phyloP scores from a whole-genome alignment of 2,888 invertebrate species.

The Lysandra bellargus region DNA sequence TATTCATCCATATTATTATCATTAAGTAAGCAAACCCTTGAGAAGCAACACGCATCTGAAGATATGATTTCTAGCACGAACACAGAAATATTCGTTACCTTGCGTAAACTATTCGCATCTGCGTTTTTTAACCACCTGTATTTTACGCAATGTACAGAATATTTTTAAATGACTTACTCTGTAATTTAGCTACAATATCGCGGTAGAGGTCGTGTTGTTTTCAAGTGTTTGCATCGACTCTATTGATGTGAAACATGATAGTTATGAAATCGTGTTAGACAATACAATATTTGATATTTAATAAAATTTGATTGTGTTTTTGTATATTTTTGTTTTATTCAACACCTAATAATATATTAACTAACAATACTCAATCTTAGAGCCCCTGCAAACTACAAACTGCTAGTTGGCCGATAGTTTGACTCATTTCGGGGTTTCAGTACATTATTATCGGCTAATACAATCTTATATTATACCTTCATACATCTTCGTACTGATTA shows the following conservation, averaged over 20 bases:
- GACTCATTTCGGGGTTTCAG: too few species aligned
- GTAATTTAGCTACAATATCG: not conserved
- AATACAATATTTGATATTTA: conserved; percentile 81
- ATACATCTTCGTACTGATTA: too few species aligned
- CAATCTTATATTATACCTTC: too few species aligned
- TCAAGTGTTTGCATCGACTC: conserved; percentile 46
- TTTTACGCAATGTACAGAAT: not conserved
- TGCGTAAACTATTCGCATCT: not conserved
- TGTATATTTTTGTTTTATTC: conserved; percentile 59
- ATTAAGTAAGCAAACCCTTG: conserved; percentile 43
- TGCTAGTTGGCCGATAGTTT: too few species aligned
- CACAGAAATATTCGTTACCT: not conserved
- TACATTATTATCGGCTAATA: too few species aligned
- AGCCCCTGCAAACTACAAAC: too few species aligned
- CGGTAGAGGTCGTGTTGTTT: not conserved
- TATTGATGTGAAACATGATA: conserved; percentile 79
- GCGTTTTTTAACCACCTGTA: not conserved
- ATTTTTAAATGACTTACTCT: not conserved
- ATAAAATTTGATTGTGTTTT: conserved; percentile 81
- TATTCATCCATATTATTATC: conserved; percentile 28
- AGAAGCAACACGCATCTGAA: conserved; percentile 44
- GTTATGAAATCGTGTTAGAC: conserved; percentile 80
- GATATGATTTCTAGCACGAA: conserved; percentile 41
- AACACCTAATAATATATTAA: not conserved
- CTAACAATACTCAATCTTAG: too few species aligned